A percentile compares a stretch with the other conserved stretches of the same genome.
Conservation (phyloP, 2,113 vertebrate species). For the Rhinichthys klamathensis region DNA sequence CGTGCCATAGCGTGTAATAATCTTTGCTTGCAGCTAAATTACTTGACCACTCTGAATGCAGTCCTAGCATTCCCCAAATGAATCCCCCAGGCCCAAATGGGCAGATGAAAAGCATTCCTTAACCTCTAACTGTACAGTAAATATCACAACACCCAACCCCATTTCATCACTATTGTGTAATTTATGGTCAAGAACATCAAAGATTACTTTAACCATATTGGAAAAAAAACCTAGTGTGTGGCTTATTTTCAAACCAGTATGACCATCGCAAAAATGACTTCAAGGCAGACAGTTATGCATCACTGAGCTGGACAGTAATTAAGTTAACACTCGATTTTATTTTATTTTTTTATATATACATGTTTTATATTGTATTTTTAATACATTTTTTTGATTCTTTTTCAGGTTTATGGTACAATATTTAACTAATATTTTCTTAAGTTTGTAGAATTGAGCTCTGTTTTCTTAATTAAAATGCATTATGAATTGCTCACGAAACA, state of each 20-base stretch:
- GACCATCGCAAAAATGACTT: background rate
- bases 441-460: slow-evolving; percentile 47
- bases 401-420: background rate
- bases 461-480: slow-evolving; percentile 37
- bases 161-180: slow-evolving; percentile 54
- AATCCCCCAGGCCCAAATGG: slow-evolving; percentile 56
- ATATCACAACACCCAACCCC: slow-evolving; percentile 51
- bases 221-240: background rate
- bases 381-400: background rate
- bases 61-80: slow-evolving; percentile 44
- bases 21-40: slow-evolving; percentile 45
- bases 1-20: slow-evolving; percentile 46
- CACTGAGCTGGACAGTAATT: too few species aligned
- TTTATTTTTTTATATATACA: background rate
- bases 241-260: slow-evolving; percentile 19
- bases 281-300: background rate
- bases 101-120: slow-evolving; percentile 62
- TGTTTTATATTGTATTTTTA: background rate
- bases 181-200: slow-evolving; percentile 49
- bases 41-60: slow-evolving; percentile 50
- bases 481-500: slow-evolving; percentile 64
- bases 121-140: slow-evolving; percentile 53
- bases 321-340: too few species aligned
- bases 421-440: background rate
- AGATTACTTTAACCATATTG: slow-evolving; percentile 17